A percentile compares a stretch with the other conserved stretches of the same genome.
These are phyloP conservation scores for Nectonema munidae DNA, from an alignment of 2,888 invertebrate species.

Conservation along the genomic window DNA sequence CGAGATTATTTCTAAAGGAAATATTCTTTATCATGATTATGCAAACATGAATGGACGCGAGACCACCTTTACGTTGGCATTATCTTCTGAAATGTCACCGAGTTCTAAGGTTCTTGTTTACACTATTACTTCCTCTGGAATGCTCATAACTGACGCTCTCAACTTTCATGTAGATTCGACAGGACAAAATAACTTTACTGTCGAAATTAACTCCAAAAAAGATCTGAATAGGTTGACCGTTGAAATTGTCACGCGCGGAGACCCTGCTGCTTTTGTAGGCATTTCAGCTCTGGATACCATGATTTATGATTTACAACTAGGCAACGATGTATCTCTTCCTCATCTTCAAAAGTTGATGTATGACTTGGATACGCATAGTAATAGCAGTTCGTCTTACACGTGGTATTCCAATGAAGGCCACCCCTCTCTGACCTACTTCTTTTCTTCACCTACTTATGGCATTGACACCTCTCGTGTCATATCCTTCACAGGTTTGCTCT, in stretches of 20 bases:
- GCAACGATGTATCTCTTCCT: slow-evolving; percentile 14
- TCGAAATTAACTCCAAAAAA: slow-evolving; percentile 48
- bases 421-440: slow-evolving; percentile 49
- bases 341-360: slow-evolving; percentile 52
- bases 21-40: slow-evolving; percentile 46
- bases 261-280: slow-evolving; percentile 69
- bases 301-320: slow-evolving; percentile 39
- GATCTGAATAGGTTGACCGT: slow-evolving; percentile 65
- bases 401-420: slow-evolving; percentile 54
- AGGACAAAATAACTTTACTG: slow-evolving; percentile 40
- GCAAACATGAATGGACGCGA: slow-evolving; percentile 32
- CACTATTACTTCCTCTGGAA: slow-evolving; percentile 37
- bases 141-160: slow-evolving; percentile 54
- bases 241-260: slow-evolving; percentile 63
- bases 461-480: slow-evolving; percentile 36
- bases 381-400: slow-evolving; percentile 44
- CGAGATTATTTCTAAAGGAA: slow-evolving; percentile 53
- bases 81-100: slow-evolving; percentile 37
- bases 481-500: slow-evolving; percentile 36
- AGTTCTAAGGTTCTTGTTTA: slow-evolving; percentile 59
- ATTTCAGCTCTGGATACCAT: slow-evolving; percentile 56
- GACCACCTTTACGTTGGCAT: slow-evolving; percentile 27
- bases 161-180: slow-evolving; percentile 89
- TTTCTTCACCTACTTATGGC: slow-evolving; percentile 57
- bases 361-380: slow-evolving; percentile 46